phyloP scores from a whole-genome alignment of 2,797 vertebrate genomes.

The Botia almorhae region DNA sequence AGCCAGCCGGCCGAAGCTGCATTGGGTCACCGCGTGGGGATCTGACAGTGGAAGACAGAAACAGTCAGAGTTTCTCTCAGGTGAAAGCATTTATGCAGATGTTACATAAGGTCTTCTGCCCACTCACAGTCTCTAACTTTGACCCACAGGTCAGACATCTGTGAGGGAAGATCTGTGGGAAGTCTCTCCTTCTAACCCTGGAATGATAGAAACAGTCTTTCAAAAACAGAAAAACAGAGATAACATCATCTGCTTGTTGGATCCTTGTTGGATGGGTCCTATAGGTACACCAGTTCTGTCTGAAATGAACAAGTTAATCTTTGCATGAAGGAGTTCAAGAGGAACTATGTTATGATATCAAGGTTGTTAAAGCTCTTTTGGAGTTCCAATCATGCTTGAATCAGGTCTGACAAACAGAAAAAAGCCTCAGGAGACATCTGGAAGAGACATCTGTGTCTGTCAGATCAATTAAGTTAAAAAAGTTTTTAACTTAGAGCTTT shows the following conservation, averaged over 20 bases:
- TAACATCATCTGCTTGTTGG: constrained; percentile 20
- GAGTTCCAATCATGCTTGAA: not conserved
- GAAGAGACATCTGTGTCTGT: constrained; percentile 13
- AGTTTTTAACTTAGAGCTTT: no score
- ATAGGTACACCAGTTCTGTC: not conserved
- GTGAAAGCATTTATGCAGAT: constrained; percentile 41
- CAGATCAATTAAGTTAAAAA: constrained; percentile 1
- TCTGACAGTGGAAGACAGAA: constrained; percentile 1
- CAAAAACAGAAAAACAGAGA: constrained; percentile 4
- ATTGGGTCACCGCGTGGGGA: constrained; percentile 9
- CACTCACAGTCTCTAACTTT: constrained; percentile 5
- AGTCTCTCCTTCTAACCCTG: constrained; percentile 13
- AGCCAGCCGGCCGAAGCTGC: not conserved
- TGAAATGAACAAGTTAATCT: not conserved
- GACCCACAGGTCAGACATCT: constrained; percentile 44
- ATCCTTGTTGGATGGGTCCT: constrained; percentile 1
- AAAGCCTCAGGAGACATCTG: not conserved
- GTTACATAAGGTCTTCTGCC: not conserved
- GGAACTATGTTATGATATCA: not conserved
- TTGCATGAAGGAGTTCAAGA: not conserved
- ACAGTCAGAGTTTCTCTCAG: not conserved
- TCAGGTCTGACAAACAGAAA: not conserved
- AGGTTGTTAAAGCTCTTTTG: not conserved
- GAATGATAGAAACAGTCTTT: constrained; percentile 13
- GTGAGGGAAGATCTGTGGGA: constrained; percentile 9